A percentile compares a stretch with the other conserved stretches of the same genome.
Evolutionary conservation across 2,797 vertebrate species (phyloP).

Genomic region (Cossypha heuglini): DNA sequence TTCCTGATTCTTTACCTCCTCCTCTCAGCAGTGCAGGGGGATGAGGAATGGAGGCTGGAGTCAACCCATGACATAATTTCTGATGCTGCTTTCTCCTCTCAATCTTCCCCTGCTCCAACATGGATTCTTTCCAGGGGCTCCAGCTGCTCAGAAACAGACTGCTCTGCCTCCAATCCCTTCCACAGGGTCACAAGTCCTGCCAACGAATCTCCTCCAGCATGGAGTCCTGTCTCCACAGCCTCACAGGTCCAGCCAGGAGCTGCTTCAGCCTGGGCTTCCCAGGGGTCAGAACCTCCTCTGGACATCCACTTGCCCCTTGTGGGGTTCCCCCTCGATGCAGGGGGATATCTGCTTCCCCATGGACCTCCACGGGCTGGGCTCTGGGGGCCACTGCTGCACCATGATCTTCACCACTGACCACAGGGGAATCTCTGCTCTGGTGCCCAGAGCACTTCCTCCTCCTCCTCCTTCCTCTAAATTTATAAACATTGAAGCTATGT

Average conservation of each 20-base stretch:
- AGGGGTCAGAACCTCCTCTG: neutral
- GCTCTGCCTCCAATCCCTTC: neutral
- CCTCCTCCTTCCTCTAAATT: neutral
- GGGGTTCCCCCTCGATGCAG: neutral
- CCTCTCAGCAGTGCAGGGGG: neutral
- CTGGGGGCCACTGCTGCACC: accelerated
- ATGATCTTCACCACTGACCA: neutral
- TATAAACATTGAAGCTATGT: neutral
- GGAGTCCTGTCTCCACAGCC: neutral
- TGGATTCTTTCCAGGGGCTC: neutral
- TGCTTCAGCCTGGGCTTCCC: neutral
- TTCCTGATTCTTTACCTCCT: neutral
- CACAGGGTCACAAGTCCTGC: neutral
- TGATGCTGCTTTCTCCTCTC: accelerated
- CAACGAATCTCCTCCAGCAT: neutral
- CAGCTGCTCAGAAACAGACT: neutral
- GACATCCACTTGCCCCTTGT: neutral
- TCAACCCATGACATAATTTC: neutral
- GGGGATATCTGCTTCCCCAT: neutral
- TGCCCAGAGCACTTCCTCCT: neutral
- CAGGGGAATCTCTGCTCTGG: neutral
- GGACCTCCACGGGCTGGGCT: neutral
- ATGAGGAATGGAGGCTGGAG: neutral
- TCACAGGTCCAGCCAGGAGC: neutral
- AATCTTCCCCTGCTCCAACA: neutral